Conservation (phyloP, 2,888 invertebrate genomes). For the Epiblema foenella region DNA sequence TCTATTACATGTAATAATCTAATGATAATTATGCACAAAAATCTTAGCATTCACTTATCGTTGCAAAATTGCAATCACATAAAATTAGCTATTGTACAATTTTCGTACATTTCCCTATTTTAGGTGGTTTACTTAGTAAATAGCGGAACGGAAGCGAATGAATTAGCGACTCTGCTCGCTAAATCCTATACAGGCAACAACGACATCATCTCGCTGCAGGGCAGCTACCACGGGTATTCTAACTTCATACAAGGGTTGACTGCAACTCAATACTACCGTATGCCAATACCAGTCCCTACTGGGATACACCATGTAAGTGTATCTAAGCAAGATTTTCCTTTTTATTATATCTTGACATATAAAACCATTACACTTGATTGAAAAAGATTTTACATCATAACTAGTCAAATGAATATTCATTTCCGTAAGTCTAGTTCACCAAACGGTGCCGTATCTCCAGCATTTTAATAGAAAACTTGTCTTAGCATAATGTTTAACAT, state of each 20-base stretch:
- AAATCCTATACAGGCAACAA: constrained; percentile 93
- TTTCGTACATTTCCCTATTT: constrained; percentile 32
- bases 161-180: constrained; percentile 95
- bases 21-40: no score
- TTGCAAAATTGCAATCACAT: neutral
- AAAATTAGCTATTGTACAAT: neutral
- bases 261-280: constrained; percentile 91
- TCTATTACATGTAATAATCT: neutral
- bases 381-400: no score
- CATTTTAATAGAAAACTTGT: no score
- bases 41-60: neutral
- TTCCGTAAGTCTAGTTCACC: no score
- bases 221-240: constrained; percentile 97
- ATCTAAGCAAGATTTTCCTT: no score
- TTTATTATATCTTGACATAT: no score
- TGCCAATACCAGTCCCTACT: constrained; percentile 87
- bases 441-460: no score
- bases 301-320: constrained; percentile 92
- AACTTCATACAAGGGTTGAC: constrained; percentile 93
- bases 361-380: no score
- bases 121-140: constrained; percentile 97
- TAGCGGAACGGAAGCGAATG: constrained; percentile 99
- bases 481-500: no score
- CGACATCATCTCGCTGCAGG: constrained; percentile 94
- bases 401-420: neutral